Base-by-base conservation (phyloP, 2,797 vertebrate species). In the Scolopax rusticola region DNA sequence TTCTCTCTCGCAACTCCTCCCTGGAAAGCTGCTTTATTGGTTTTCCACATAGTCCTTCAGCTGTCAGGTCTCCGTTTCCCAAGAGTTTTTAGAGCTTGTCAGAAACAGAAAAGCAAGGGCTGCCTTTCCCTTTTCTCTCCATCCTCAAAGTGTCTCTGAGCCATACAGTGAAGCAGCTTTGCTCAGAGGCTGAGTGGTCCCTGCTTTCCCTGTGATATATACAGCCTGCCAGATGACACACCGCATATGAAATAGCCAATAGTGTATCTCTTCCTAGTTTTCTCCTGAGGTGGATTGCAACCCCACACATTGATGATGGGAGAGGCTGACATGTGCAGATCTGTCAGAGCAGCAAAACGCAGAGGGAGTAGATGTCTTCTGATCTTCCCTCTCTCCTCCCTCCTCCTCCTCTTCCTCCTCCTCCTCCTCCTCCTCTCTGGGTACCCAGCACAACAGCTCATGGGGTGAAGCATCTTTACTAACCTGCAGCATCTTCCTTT, bases 161-260 rank as follows among this genome's bases (percentile, higher is more conserved):
- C 54, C 27, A 15, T 36, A 12, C 51, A 17, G 50, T 5, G 80
- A 73, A 65, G 85, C 96, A 87, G 94, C 89, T 87, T n/a, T 76
- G 77, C 74, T 82, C 7, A 11, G 89, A 56, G 67, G 30, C 91
- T 68, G 94, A 90, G 71, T 24, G 70, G 91, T 89, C 90, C 57
- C 91, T 70, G 91, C 63, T 48, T 54, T 84, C 57, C 24, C 50
- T 9, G 76, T 17, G 83, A 61, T 93, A 90, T 63, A 67, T 56
- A 51, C 59, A 77, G 95, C 89, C 54, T 82, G 88, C 95, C 61
- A 59, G 95, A 60, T 92, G 96, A 95, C 96, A 95, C 71, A 57
- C 60, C 1, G 21, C 81, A 4, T 20, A 6, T 6, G 74, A 51
- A 63, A 53, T 17, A 96, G 93, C 96, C 96, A 96, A 95, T 96